Evolutionary conservation across 2,113 vertebrate species (phyloP).

Genomic region (Petromus typicus): DNA sequence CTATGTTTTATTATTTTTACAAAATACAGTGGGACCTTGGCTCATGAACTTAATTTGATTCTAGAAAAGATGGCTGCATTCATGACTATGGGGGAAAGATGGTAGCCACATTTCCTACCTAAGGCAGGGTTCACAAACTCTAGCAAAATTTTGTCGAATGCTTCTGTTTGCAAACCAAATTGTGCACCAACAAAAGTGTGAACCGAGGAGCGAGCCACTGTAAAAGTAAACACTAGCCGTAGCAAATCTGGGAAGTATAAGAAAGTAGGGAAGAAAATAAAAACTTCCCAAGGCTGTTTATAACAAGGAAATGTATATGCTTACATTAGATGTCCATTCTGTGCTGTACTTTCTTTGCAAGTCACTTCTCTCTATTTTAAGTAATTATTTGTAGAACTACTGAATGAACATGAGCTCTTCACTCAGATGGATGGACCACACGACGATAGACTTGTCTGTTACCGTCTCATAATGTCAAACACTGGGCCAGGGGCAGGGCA

Average conservation of each 20-base stretch:
- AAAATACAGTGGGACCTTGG: not conserved
- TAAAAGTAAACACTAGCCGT: not conserved
- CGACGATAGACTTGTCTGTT: not conserved
- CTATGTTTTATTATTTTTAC: not conserved
- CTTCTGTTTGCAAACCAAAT: not conserved
- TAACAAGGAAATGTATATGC: rapidly evolving
- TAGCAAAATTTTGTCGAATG: not conserved
- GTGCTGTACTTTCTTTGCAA: not conserved
- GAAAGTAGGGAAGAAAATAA: not conserved
- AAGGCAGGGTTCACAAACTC: not conserved
- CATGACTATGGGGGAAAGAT: not conserved
- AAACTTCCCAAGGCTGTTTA: no score
- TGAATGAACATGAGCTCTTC: not conserved
- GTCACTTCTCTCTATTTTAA: not conserved
- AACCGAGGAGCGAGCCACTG: not conserved
- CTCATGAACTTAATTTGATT: not conserved
- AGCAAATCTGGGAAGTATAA: not conserved
- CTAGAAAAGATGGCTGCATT: not conserved
- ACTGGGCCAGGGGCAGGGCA: not conserved
- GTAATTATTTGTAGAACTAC: not conserved
- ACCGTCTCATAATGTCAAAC: no score
- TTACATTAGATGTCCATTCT: rapidly evolving
- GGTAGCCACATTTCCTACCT: not conserved
- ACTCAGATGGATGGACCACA: not conserved
- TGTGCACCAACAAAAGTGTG: not conserved